A percentile compares a stretch with the other conserved stretches of the same genome.
Evolutionary conservation across 2,888 invertebrate genomes (phyloP).

Genomic region (Steinernema hermaphroditum): DNA sequence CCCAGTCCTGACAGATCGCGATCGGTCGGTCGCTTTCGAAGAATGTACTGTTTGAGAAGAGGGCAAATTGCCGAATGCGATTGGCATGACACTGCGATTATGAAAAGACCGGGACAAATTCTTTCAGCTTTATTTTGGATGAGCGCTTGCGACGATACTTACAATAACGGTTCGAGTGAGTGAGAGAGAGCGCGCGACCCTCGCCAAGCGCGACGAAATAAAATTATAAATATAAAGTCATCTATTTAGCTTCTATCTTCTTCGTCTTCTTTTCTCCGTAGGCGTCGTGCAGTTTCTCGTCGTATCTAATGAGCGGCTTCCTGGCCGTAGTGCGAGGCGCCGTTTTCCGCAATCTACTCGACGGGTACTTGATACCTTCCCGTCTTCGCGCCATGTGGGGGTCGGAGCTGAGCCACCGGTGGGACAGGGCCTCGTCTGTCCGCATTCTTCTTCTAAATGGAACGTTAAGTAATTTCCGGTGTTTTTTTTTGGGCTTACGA

Average conservation of each 20-base stretch:
- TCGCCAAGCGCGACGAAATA: neutral
- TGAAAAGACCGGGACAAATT: too few relatives aligned
- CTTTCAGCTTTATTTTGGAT: too few relatives aligned
- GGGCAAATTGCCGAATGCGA: too few relatives aligned
- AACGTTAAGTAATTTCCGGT: neutral
- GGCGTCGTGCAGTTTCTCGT: constrained; percentile 1
- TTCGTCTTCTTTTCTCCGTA: neutral
- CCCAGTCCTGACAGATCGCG: too few relatives aligned
- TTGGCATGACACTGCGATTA: too few relatives aligned
- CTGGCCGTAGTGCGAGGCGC: constrained; percentile 35
- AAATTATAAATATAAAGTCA: constrained; percentile 11
- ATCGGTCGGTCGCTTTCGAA: too few relatives aligned
- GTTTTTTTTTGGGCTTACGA: constrained; percentile 72
- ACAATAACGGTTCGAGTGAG: too few relatives aligned
- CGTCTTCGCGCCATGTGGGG: constrained; percentile 90
- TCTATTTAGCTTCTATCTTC: neutral
- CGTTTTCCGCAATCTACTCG: constrained; percentile 48
- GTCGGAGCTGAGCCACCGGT: constrained; percentile 89
- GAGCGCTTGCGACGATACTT: too few relatives aligned
- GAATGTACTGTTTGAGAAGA: too few relatives aligned
- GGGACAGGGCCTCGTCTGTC: constrained; percentile 90
- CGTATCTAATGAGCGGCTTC: neutral
- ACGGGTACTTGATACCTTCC: constrained; percentile 70
- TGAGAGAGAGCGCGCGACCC: neutral
- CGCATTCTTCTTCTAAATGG: constrained; percentile 84